Base-by-base conservation (phyloP, 2,797 vertebrate species). In the Protonibea diacanthus region DNA sequence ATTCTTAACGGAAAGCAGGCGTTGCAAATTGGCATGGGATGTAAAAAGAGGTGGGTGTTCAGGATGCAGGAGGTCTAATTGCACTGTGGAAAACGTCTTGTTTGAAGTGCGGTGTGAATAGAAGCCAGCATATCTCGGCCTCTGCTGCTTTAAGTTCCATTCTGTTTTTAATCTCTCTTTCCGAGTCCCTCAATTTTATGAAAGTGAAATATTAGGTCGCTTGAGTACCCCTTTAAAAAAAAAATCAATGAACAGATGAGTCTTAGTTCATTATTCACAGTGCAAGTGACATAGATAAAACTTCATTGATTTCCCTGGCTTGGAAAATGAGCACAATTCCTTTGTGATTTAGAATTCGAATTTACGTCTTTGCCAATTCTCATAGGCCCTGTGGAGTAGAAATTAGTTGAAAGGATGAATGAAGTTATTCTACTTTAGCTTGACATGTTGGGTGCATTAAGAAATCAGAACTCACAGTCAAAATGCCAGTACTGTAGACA, bases 241-340 rank as follows among this genome's bases (percentile, higher is more conserved):
- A 63, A 38, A 57, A 13, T 56, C 2, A 47, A 74, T 74, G 52
- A 84, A 33, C 62, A 59, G 49, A 63, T 12, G 23, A 71, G 7
- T 59, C n/a, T 69, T 21, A 42, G 53, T 56, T 73, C 29, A 76
- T 74, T 66, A 72, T 80, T 86, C 18, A 62, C 27, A 20, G 18
- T 27, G 51, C 42, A 69, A 74, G 33, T 61, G 67, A 48, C 38
- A n/a, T 2, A 15, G 20, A 78, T 74, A 29, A 70, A 72, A 63
- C 58, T 13, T n/a, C 1, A 82, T 62, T 15, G 49, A 78, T 78
- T 52, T 72, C 61, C 49, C 49, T 2, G 0, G 45, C 13, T 49
- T 64, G 15, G 25, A 80, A 56, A 52, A 48, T 13, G 42, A 74
- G 55, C 74, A 7, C 70, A 76, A 60, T 18, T 20, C 44, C 13